phyloP scores from a whole-genome alignment of 1,140 invertebrate genomes.

The Tenebrio molitor region DNA sequence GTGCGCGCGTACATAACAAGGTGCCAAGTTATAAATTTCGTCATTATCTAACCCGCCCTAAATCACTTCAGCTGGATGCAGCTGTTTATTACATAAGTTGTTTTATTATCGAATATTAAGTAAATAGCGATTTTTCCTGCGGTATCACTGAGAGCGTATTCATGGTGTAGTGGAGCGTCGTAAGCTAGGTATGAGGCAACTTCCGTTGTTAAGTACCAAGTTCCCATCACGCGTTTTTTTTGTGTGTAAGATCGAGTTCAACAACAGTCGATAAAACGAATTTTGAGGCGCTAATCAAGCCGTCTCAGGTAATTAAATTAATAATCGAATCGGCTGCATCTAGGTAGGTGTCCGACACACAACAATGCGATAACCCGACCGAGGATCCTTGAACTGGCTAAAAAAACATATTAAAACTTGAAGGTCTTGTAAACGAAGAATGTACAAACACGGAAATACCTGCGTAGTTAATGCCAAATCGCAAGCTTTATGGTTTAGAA shows the following conservation, averaged over 20 bases:
- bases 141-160: no score
- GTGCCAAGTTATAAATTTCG: slow-evolving; percentile 6
- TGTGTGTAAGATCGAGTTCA: background rate
- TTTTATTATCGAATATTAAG: slow-evolving; percentile 21
- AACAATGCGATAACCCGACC: background rate
- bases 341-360: background rate
- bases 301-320: background rate
- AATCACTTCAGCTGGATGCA: background rate
- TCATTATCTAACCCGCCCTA: background rate
- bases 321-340: slow-evolving; percentile 12
- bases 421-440: slow-evolving; percentile 31
- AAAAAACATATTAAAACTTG: slow-evolving; percentile 33
- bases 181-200: slow-evolving; percentile 36
- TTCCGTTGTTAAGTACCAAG: slow-evolving; percentile 37
- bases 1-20: background rate
- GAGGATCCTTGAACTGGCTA: slow-evolving; percentile 9
- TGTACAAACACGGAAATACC: slow-evolving; percentile 46
- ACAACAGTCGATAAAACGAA: slow-evolving; percentile 4
- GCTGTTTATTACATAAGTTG: slow-evolving; percentile 19
- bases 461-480: slow-evolving; percentile 43
- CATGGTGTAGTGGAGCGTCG: background rate
- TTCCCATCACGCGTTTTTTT: slow-evolving; percentile 40
- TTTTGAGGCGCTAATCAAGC: background rate
- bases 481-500: slow-evolving; percentile 47
- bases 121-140: slow-evolving; percentile 37